Percentiles rank a stretch among this genome's conserved stretches.
phyloP scores from a whole-genome alignment of 2,888 invertebrate genomes.

The Lepidonotus clava region DNA sequence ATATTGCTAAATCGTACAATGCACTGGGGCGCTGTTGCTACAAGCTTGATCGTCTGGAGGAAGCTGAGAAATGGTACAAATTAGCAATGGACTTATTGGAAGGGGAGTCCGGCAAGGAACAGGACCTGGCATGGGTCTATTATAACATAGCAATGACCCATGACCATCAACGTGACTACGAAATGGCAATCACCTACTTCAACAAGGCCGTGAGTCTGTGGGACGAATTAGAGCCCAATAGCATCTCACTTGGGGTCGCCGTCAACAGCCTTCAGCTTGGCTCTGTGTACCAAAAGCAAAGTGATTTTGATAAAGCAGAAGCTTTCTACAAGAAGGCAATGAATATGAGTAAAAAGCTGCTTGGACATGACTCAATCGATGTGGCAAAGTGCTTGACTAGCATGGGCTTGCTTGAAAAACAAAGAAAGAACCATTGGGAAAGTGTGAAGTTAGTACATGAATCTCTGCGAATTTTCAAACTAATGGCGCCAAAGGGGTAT shows the following conservation, averaged over 20 bases:
- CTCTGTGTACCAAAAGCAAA: not conserved
- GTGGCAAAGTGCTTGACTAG: constrained; percentile 6
- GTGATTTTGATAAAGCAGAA: not conserved
- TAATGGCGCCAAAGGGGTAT: not conserved
- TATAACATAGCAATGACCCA: not conserved
- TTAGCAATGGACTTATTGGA: not conserved
- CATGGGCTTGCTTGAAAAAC: not conserved
- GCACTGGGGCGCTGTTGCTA: constrained; percentile 16
- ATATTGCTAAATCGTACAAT: not conserved
- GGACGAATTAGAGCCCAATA: constrained; percentile 5
- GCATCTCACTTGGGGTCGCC: not conserved
- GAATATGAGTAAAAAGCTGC: not conserved
- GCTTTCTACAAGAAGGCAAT: not conserved
- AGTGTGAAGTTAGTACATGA: not conserved
- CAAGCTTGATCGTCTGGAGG: not conserved
- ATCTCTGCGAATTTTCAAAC: constrained; percentile 3
- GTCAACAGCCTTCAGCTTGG: not conserved
- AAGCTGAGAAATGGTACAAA: constrained; percentile 1
- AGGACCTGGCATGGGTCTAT: constrained; percentile 10
- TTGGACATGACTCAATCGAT: not conserved
- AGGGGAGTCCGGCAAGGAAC: not conserved
- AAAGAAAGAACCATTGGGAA: not conserved
- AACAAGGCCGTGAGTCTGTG: not conserved
- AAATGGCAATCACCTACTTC: not conserved
- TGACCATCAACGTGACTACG: not conserved